These are phyloP conservation scores for Vidua chalybeata DNA, from an alignment of 2,113 vertebrate species.

Conservation along the genomic window DNA sequence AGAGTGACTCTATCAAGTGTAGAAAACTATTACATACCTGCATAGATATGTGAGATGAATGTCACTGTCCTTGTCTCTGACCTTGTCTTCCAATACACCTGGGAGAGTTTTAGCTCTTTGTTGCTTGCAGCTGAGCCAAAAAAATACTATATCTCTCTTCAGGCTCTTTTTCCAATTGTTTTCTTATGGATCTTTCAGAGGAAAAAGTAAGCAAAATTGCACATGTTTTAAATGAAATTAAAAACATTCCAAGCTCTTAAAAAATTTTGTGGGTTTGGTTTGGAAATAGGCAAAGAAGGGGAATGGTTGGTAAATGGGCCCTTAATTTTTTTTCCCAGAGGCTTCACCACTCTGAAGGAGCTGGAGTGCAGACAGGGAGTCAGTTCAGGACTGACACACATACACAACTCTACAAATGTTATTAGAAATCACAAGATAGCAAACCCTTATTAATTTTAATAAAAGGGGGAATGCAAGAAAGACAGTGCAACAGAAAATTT, in stretches of 20 bases:
- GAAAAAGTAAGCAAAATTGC: neutral
- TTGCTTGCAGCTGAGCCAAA: neutral
- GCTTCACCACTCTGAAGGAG: neutral
- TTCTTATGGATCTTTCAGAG: neutral
- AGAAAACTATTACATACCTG: neutral
- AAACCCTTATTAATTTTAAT: neutral
- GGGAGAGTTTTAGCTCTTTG: neutral
- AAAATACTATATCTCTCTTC: neutral
- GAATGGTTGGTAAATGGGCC: neutral
- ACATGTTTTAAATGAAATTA: neutral
- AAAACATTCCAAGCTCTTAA: neutral
- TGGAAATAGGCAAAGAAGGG: neutral
- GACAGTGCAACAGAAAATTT: neutral
- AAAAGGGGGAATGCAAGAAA: neutral
- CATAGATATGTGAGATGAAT: neutral
- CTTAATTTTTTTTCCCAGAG: neutral
- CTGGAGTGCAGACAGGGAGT: neutral
- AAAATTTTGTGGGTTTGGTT: neutral
- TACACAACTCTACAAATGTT: neutral
- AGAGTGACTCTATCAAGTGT: neutral
- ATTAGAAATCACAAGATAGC: neutral
- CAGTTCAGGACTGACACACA: neutral
- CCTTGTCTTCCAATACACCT: neutral
- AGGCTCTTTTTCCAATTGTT: neutral
- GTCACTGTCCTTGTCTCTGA: neutral